Conservation (phyloP, 1,140 invertebrate genomes). For the Planococcus citri region DNA sequence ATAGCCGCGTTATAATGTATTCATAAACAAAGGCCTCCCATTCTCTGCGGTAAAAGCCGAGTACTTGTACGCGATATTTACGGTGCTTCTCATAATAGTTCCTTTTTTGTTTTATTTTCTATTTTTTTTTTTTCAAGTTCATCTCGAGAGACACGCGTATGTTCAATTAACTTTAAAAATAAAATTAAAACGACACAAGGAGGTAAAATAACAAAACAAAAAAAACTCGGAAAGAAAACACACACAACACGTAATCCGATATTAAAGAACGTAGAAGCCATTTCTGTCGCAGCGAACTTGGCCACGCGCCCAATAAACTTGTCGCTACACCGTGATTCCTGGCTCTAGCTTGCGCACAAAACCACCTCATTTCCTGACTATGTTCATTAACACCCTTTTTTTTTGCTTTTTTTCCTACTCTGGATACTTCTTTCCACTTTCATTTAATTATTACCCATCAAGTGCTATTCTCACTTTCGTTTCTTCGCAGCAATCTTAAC, state of each 20-base stretch:
- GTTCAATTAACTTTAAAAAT: constrained; percentile 1
- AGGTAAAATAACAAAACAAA: background rate
- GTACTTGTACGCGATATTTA: background rate
- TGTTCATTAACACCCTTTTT: constrained; percentile 8
- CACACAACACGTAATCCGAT: background rate
- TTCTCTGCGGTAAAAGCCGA: background rate
- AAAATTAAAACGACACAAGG: background rate
- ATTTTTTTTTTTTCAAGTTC: background rate
- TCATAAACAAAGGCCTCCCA: background rate
- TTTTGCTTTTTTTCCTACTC: background rate
- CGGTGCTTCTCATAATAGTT: too few relatives aligned
- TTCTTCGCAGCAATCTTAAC: background rate
- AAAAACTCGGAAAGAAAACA: background rate
- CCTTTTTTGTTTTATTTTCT: too few relatives aligned
- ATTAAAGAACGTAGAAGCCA: background rate
- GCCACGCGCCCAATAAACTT: constrained; percentile 1
- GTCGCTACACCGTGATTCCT: constrained; percentile 5
- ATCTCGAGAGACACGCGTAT: background rate
- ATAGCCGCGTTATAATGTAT: too few relatives aligned
- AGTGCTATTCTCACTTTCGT: background rate
- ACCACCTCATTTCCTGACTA: background rate
- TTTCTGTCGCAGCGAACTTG: background rate
- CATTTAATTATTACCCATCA: too few relatives aligned
- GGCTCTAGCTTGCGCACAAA: background rate
- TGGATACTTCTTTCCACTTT: background rate